A percentile compares a stretch with the other conserved stretches of the same genome.
Conservation (phyloP, 2,888 invertebrate species). For the Nowickia ferox region DNA sequence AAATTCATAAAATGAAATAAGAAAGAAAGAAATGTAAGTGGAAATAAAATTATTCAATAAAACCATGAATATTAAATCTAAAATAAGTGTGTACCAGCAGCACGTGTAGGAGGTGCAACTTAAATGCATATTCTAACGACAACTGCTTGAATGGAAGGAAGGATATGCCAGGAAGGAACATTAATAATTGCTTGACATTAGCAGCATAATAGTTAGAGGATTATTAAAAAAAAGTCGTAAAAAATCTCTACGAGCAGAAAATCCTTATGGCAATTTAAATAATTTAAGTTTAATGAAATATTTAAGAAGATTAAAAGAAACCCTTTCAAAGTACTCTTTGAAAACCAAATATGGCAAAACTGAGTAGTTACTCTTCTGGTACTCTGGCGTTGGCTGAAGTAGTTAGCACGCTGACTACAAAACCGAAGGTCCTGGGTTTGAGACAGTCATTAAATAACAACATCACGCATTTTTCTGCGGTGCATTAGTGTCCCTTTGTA, state of each 20-base stretch:
- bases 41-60: conserved; percentile 60
- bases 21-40: conserved; percentile 26
- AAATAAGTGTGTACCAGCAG: not conserved
- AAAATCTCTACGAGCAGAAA: not conserved
- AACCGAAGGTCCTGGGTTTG: too few species aligned
- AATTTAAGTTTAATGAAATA: conserved; percentile 14
- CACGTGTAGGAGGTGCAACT: conserved; percentile 22
- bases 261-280: not conserved
- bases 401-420: too few species aligned
- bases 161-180: conserved; percentile 53
- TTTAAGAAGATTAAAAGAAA: conserved; percentile 10
- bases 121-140: conserved; percentile 27
- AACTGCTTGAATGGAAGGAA: conserved; percentile 27
- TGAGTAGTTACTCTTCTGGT: too few species aligned
- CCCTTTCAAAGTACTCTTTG: too few species aligned
- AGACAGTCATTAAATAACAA: too few species aligned
- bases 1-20: conserved; percentile 60
- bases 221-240: conserved; percentile 20
- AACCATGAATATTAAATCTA: conserved; percentile 66
- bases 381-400: too few species aligned
- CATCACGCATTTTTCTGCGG: too few species aligned
- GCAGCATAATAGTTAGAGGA: conserved; percentile 28
- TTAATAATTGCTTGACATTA: conserved; percentile 59
- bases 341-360: too few species aligned
- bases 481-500: too few species aligned